phyloP scores from a whole-genome alignment of 2,113 vertebrate species.

The Syngnathus floridae region DNA sequence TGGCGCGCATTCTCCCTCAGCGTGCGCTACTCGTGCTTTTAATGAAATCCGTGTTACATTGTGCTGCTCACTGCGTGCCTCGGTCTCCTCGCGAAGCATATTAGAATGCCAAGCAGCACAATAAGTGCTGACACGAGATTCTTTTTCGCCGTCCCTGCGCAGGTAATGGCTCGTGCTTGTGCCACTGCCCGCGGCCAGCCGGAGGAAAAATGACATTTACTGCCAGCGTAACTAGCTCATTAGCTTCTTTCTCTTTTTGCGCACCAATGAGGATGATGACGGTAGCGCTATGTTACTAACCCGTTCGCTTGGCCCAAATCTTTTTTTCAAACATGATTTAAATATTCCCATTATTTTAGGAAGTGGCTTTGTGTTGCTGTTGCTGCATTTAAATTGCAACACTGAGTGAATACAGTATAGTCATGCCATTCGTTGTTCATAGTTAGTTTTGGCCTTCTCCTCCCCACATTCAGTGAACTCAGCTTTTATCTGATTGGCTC shows the following conservation, averaged over 20 bases:
- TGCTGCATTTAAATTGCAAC: constrained; percentile 16
- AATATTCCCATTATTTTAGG: constrained; percentile 33
- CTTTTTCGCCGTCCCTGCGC: constrained; percentile 27
- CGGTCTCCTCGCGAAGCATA: constrained; percentile 1
- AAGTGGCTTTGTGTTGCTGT: constrained; percentile 40
- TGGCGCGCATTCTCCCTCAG: constrained; percentile 15
- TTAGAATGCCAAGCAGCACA: constrained; percentile 16
- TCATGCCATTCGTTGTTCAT: constrained; percentile 22
- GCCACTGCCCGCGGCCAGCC: constrained; percentile 49
- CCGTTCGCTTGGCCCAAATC: constrained; percentile 27
- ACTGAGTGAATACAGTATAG: not conserved
- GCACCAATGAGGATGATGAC: constrained; percentile 35
- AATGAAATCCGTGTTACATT: constrained; percentile 37
- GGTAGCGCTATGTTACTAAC: constrained; percentile 30
- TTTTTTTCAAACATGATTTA: constrained; percentile 20
- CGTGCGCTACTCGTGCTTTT: constrained; percentile 35
- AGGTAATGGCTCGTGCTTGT: constrained; percentile 57
- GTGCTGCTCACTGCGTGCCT: constrained; percentile 1
- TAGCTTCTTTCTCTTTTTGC: constrained; percentile 50
- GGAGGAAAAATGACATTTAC: constrained; percentile 67
- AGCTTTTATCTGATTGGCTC: constrained; percentile 51
- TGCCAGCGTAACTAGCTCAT: constrained; percentile 66
- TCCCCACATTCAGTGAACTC: constrained; percentile 33
- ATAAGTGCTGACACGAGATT: constrained; percentile 48
- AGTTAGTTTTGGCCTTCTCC: constrained; percentile 19